phyloP scores from a whole-genome alignment of 2,113 vertebrate species.

The Serilophus lunatus region DNA sequence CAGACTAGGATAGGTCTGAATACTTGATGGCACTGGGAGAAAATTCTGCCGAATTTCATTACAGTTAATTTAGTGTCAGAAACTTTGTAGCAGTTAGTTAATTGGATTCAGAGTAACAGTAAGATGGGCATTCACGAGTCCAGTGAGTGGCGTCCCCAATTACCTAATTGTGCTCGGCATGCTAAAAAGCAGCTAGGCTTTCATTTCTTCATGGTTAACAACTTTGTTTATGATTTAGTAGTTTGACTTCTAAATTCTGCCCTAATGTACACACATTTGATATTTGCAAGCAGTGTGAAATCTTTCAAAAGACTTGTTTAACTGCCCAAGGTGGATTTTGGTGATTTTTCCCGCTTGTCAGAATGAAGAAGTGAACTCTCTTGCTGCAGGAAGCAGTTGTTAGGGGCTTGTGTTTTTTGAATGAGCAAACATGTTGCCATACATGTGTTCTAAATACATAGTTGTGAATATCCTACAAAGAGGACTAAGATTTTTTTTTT shows the following conservation, averaged over 20 bases:
- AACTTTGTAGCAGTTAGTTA: constrained; percentile 21
- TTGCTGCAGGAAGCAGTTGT: not conserved
- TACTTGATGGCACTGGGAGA: not conserved
- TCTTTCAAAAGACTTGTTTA: not conserved
- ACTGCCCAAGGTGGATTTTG: not conserved
- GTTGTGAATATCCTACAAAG: not conserved
- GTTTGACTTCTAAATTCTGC: not conserved
- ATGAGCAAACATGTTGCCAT: not conserved
- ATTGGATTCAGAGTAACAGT: constrained; percentile 9
- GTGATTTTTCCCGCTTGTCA: not conserved
- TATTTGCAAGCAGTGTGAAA: not conserved
- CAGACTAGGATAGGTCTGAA: not conserved
- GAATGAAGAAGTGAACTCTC: not conserved
- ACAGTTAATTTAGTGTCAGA: not conserved
- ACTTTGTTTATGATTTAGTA: constrained; percentile 19
- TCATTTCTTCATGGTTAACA: constrained; percentile 33
- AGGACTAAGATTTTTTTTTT: not conserved
- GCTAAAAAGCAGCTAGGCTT: not conserved
- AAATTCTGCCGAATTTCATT: not conserved
- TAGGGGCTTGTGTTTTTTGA: not conserved
- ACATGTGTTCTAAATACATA: fast-evolving
- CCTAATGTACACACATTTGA: fast-evolving
- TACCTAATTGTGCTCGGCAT: constrained; percentile 18
- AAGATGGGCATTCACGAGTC: not conserved
- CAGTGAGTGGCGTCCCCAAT: not conserved